Evolutionary conservation across 2,113 vertebrate genomes (phyloP), one percentile per base, ranked within the genome.

Genomic region (Lichenostomus cassidix): DNA sequence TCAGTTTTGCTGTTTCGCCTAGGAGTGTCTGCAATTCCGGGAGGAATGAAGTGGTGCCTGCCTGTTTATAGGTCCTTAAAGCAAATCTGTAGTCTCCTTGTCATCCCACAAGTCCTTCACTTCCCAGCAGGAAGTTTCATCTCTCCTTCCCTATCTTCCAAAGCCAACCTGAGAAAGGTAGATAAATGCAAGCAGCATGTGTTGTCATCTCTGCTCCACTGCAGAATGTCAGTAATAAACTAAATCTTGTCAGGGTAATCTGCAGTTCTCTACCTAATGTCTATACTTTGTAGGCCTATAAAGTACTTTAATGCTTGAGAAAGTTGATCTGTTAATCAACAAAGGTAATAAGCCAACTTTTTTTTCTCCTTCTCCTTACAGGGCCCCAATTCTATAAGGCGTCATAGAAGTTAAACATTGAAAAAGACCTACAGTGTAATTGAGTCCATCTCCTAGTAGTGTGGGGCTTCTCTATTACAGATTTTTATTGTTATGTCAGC

Each of bases 371-470:
- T 74, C 53, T 73, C 81, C 35, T 64, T 87, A 31, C 47, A 74
- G 52, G 65, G 80, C 65, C 84, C 49, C 80, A 85, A 6, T 89
- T 75, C 89, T 85, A 23, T 85, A 46, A 78, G 79, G 55, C 71
- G 17, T 81, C 24, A 24, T 27, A 86, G 84, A 89, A 93, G 23
- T 92, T 90, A 90, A 89, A 78, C 52, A 56, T 24, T 85, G 80
- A 83, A 92, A 94, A 95, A 87, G 78, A 83, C 71, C 73, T 93
- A 50, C 63, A 50, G 37, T 76, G 64, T 95, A 88, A 94, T 73
- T 70, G 47, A 83, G 91, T 81, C 74, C 74, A 71, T 93, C 73
- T 95, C 75, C 44, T 91, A 15, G 53, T 39, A 79, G 37, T 52
- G 62, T 50, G 42, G 55, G 50, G 47, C 63, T 84, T 93, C 60